A percentile compares a stretch with the other conserved stretches of the same genome.
Conservation (phyloP, 2,888 invertebrate species). For the Machimus rusticus region DNA sequence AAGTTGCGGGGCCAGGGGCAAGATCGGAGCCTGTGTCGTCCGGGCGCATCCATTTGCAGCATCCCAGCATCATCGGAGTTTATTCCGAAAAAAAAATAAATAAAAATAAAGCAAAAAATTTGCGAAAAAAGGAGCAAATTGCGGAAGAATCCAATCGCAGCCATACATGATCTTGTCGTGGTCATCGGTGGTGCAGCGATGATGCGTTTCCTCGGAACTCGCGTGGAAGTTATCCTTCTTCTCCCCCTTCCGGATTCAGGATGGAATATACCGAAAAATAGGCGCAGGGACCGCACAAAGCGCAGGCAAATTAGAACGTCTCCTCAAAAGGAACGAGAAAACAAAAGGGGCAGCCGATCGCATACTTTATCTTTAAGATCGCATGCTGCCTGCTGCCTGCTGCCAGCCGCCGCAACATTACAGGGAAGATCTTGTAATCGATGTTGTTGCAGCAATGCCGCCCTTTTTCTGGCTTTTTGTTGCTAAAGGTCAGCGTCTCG, state of each 20-base stretch:
- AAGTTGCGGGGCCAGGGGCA: not conserved
- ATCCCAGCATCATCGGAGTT: not conserved
- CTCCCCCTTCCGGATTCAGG: not conserved
- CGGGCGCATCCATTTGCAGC: not conserved
- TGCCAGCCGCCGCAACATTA: not conserved
- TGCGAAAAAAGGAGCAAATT: not conserved
- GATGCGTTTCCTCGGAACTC: not conserved
- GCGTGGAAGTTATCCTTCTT: not conserved
- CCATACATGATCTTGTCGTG: not conserved
- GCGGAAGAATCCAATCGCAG: not conserved
- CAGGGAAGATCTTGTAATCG: not conserved
- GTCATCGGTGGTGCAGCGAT: not conserved
- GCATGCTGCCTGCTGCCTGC: not conserved
- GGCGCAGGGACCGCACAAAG: not conserved
- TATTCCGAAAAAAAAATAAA: not conserved
- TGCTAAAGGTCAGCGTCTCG: not conserved
- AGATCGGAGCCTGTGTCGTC: not conserved
- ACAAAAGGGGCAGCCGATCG: not conserved
- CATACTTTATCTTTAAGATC: not conserved
- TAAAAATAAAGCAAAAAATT: not conserved
- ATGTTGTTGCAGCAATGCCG: not conserved
- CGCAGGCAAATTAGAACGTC: not conserved
- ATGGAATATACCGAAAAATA: not conserved
- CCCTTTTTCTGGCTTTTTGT: not conserved
- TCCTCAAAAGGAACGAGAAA: not conserved